phyloP scores from a whole-genome alignment of 2,888 invertebrate species.

The Metopia argyrocephala region DNA sequence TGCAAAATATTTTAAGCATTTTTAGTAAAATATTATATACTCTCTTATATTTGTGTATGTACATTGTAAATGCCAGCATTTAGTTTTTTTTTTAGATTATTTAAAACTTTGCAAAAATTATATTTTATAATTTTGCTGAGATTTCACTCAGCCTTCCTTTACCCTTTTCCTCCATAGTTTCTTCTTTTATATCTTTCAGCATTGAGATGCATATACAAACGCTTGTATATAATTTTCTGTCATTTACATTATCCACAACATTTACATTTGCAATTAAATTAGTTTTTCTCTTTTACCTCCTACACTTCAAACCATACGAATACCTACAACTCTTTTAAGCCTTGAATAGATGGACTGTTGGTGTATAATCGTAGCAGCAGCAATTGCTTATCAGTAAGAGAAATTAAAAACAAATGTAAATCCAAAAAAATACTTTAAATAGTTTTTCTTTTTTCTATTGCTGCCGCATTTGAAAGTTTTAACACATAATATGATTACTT shows the following conservation, averaged over 20 bases:
- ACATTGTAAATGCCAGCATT: too few relatives aligned
- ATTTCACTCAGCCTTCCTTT: too few relatives aligned
- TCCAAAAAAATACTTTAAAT: constrained; percentile 61
- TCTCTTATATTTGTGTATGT: too few relatives aligned
- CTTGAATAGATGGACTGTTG: neutral
- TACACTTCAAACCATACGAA: neutral
- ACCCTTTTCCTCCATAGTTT: neutral
- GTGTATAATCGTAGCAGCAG: neutral
- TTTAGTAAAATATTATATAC: too few relatives aligned
- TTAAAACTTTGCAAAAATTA: too few relatives aligned
- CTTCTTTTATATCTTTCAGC: too few relatives aligned
- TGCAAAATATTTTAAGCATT: too few relatives aligned
- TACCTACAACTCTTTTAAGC: neutral
- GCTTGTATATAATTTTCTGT: constrained; percentile 41
- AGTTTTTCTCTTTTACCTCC: constrained; percentile 25
- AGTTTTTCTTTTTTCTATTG: constrained; percentile 37
- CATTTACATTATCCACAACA: constrained; percentile 64
- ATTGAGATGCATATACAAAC: neutral
- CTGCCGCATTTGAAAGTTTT: constrained; percentile 50
- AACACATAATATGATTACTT: constrained; percentile 61
- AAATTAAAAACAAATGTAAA: constrained; percentile 60
- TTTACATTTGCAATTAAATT: constrained; percentile 65
- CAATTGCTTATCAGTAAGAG: constrained; percentile 31
- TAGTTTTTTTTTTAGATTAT: too few relatives aligned
- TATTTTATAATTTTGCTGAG: too few relatives aligned